phyloP scores from a whole-genome alignment of 2,113 vertebrate species.

The Anhinga anhinga region DNA sequence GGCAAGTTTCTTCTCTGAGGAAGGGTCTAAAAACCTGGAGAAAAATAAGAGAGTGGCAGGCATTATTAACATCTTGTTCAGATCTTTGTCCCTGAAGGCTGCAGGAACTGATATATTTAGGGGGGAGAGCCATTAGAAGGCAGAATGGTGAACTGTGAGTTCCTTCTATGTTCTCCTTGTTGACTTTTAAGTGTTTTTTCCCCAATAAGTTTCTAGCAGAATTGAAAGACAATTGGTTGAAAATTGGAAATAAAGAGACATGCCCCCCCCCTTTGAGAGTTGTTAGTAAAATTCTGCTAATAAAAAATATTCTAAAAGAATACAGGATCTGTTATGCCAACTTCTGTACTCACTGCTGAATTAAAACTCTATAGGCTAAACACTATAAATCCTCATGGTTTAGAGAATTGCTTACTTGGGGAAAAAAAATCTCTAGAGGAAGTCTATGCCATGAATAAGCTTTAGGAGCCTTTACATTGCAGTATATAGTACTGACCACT shows the following conservation, averaged over 20 bases:
- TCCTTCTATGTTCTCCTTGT: neutral
- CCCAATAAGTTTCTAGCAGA: neutral
- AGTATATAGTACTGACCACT: neutral
- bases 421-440: neutral
- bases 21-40: neutral
- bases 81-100: neutral
- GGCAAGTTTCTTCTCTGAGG: neutral
- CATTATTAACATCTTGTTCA: neutral
- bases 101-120: neutral
- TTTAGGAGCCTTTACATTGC: neutral
- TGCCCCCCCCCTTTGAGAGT: rapidly evolving
- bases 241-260: neutral
- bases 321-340: neutral
- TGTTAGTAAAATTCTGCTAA: neutral
- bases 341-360: neutral
- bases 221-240: neutral
- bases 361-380: neutral
- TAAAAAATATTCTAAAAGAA: neutral
- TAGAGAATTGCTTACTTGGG: neutral
- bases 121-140: neutral
- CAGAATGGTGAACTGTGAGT: neutral
- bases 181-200: neutral
- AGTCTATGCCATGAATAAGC: neutral
- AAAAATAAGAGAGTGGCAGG: neutral
- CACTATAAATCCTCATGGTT: neutral